Evolutionary conservation across 2,888 invertebrate species (phyloP), one percentile per base, ranked within the genome.

Genomic region (Panopea generosa): DNA sequence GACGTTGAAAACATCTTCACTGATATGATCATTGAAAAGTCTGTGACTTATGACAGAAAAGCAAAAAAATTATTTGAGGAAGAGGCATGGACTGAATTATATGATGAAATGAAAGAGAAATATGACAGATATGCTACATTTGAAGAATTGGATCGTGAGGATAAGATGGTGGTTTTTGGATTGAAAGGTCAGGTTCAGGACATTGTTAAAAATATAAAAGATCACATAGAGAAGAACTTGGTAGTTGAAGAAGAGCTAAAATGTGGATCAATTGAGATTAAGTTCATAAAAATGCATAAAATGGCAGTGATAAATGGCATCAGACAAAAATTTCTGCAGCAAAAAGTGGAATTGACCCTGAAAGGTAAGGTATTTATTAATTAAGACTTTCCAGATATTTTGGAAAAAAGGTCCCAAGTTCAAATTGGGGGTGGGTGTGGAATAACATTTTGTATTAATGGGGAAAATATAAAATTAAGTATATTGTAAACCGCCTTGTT

Each of bases 171-270:
- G 22, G 50, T 77, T 0, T 56, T 52, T 69, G 77, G 77, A 6
- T 60, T 68, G 63, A 49, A 45, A 4, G 27, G 53, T 24, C 29
- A 59, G n/a, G 71, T 63, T 7, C 14, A 29, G 1, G 26, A 55
- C 14, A 33, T 72, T 7, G 33, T 29, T 18, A 53, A 55, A n/a
- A 20, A 43, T 11, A 53, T 77, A 6, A 45, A 63, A n/a, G 47
- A 45, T 4, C 72, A 72, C 27, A 11, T 77, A 14, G 65, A 72
- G 2, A 56, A 68, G 40, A 57, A 69, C 33, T 22, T 63, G 2
- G 26, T 77, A 18, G 43, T 24, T 14, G 29, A 20, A 16, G 40
- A 53, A 6, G 45, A 7, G 2, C 33, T 77, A 7, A 33, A 53
- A 11, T 45, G 45, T 24, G 68, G 56, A 7, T 22, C 38, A 18